phyloP scores from a whole-genome alignment of 2,797 vertebrate genomes.

The Hemibagrus guttatus region DNA sequence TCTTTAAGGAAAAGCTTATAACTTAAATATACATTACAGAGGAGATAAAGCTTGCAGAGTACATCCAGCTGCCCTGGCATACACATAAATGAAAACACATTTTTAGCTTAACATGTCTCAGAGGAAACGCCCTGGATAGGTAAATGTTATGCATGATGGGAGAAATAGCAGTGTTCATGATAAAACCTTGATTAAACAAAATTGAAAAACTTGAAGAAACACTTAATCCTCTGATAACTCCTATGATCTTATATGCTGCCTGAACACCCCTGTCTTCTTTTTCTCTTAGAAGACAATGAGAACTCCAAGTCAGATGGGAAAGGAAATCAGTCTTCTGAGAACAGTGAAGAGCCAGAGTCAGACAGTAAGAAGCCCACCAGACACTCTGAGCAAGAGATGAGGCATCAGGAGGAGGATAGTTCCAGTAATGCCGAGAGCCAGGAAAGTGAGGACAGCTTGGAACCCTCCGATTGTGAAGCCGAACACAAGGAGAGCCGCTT shows the following conservation, averaged over 20 bases:
- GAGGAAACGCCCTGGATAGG: background rate
- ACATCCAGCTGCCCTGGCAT: background rate
- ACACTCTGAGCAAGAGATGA: conserved; percentile 90
- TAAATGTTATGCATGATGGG: background rate
- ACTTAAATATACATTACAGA: background rate
- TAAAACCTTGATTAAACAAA: background rate
- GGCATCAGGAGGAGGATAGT: conserved; percentile 92
- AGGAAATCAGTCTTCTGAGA: conserved; percentile 88
- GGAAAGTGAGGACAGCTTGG: conserved; percentile 95
- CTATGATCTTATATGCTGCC: background rate
- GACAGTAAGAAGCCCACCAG: conserved; percentile 86
- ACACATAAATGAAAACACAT: background rate
- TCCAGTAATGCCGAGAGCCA: conserved; percentile 96
- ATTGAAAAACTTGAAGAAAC: background rate
- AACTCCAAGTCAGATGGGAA: conserved; percentile 92
- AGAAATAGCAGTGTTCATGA: background rate
- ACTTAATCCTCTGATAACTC: conserved; percentile 15
- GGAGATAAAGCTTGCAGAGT: background rate
- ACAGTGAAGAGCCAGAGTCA: conserved; percentile 87
- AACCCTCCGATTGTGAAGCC: conserved; percentile 89
- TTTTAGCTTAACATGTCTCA: background rate
- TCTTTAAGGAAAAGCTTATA: background rate
- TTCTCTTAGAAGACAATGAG: conserved; percentile 86
- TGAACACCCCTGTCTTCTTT: conserved; percentile 29
- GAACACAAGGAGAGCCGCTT: conserved; percentile 84